phyloP scores from a whole-genome alignment of 2,888 invertebrate species.

The Acronicta aceris region DNA sequence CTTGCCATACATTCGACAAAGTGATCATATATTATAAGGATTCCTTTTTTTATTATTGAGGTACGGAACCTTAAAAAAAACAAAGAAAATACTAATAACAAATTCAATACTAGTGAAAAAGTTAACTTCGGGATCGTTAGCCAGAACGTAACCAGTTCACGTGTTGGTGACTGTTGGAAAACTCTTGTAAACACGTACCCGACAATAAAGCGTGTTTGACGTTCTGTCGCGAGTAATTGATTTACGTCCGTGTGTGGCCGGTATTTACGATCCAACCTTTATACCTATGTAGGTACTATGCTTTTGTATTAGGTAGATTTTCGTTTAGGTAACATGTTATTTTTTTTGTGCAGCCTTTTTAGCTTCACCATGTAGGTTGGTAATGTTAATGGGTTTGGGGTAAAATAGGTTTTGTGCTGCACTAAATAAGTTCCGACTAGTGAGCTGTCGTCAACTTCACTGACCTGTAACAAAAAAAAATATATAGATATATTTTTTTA shows the following conservation, averaged over 20 bases:
- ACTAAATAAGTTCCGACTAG: no score
- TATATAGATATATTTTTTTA: no score
- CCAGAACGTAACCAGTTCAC: constrained; percentile 41
- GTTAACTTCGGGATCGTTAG: constrained; percentile 45
- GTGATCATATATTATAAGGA: no score
- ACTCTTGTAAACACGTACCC: constrained; percentile 51
- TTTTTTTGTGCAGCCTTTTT: no score
- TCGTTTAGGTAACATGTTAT: no score
- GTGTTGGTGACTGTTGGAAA: constrained; percentile 49
- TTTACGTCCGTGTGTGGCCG: constrained; percentile 63
- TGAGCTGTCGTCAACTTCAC: no score
- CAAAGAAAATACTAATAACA: constrained; percentile 1
- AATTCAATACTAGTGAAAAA: constrained; percentile 29
- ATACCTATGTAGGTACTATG: not conserved
- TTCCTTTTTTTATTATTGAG: not conserved
- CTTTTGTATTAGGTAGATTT: constrained; percentile 7
- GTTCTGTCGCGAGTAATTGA: constrained; percentile 73
- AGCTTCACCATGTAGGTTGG: no score
- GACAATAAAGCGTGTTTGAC: constrained; percentile 65
- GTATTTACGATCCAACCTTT: constrained; percentile 50
- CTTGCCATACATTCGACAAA: no score
- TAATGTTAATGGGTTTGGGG: no score
- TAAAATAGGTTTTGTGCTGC: no score
- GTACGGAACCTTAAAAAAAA: not conserved
- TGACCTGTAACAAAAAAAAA: no score